These are phyloP conservation scores for Euglossa dilemma DNA, from an alignment of 1,140 invertebrate species.

Conservation along the genomic window DNA sequence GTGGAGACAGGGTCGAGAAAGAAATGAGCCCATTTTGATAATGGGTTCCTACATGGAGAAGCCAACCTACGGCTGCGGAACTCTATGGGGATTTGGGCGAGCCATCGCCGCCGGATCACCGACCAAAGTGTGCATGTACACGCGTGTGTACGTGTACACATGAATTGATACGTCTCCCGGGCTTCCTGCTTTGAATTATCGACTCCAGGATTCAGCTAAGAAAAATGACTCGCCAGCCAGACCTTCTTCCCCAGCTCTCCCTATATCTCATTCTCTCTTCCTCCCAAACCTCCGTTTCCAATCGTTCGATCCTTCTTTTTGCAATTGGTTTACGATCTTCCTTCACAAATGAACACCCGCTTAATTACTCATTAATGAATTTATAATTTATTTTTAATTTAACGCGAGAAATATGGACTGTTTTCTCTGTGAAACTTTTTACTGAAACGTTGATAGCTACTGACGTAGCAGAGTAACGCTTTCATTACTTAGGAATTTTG, in stretches of 20 bases:
- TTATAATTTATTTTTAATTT: no score
- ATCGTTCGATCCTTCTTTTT: no score
- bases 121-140: conserved; percentile 66
- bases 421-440: no score
- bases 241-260: not conserved
- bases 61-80: conserved; percentile 68
- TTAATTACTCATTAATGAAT: no score
- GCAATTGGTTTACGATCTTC: no score
- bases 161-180: conserved; percentile 45
- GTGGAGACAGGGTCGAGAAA: conserved; percentile 71
- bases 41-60: conserved; percentile 74
- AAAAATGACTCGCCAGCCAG: conserved; percentile 14
- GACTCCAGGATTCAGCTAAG: conserved; percentile 51
- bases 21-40: conserved; percentile 81
- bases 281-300: no score
- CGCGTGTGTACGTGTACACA: conserved; percentile 46
- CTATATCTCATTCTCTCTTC: conserved; percentile 1
- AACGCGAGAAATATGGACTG: no score
- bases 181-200: conserved; percentile 66
- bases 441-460: no score
- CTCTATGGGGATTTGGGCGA: conserved; percentile 77
- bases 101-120: conserved; percentile 72
- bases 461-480: no score
- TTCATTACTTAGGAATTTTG: no score
- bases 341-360: no score